Evolutionary conservation across 2,113 vertebrate genomes (phyloP), one percentile per base, ranked within the genome.

Genomic region (Chloropsis hardwickii): DNA sequence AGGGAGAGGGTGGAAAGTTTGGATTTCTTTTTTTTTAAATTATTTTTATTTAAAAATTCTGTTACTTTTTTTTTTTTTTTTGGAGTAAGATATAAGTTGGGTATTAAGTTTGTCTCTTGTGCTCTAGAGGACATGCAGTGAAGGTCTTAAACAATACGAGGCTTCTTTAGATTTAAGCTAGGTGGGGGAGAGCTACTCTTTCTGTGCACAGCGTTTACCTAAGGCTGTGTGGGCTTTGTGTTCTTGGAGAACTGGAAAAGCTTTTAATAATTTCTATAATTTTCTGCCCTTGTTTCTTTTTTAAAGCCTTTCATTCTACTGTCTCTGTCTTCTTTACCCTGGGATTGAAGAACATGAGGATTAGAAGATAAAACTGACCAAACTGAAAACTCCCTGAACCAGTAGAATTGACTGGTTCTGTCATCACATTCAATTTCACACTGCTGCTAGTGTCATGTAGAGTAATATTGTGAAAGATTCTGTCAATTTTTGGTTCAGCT

Each of bases 381-480:
- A 87, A 86, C 50, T 73, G 62, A 70, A 93, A 93, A 93, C 31
- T 86, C 56, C n/a, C 77, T 71, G 93, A 92, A 94, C 72, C 69
- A 88, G 44, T 90, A 81, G 90, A 92, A 94, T 88, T 94, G 90
- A 25, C 35, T 78, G 61, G 44, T 87, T 21, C 90, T 92, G 47
- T 88, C 88, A 92, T 90, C 79, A 92, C 88, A 93, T 82, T 94
- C 92, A 93, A 88, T 95, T 96, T 95, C 90, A 86, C 92, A 92
- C 72, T 88, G 60, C 56, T 86, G 72, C 88, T 84, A 67, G 85
- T 78, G 94, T 88, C 72, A 45, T 47, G 76, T 80, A 79, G 82
- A 94, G 76, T 81, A 91, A 94, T 86, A 88, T 13, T 83, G 72
- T 95, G 86, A 90, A 95, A 58, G 47, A 90, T n/a, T 83, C 88